Percentiles rank a stretch among this genome's conserved stretches.
Conservation (phyloP, 2,888 invertebrate genomes). For the Microplitis manilae region DNA sequence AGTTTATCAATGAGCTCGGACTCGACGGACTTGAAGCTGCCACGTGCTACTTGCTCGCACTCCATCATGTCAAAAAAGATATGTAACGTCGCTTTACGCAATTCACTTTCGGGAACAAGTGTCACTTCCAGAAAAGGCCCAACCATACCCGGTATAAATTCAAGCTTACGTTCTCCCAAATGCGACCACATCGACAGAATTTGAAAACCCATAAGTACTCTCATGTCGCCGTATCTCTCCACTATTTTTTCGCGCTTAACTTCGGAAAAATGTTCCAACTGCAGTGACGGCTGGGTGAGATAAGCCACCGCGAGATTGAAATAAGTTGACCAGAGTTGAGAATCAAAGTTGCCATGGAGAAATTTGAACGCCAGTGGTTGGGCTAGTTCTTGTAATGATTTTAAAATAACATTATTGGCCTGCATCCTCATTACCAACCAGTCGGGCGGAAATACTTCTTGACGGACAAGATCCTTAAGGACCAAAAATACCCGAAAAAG, state of each 20-base stretch:
- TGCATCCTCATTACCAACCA: constrained; percentile 94
- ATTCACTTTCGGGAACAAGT: constrained; percentile 86
- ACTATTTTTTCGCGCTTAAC: constrained; percentile 84
- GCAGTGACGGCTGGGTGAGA: constrained; percentile 85
- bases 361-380: constrained; percentile 90
- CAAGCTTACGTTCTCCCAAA: constrained; percentile 87
- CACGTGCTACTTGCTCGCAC: constrained; percentile 86
- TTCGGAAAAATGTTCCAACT: constrained; percentile 86
- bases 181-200: constrained; percentile 94
- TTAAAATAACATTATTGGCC: constrained; percentile 88
- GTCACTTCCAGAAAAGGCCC: constrained; percentile 95
- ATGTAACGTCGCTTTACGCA: constrained; percentile 90
- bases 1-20: constrained; percentile 94
- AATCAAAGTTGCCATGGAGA: constrained; percentile 76
- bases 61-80: constrained; percentile 98
- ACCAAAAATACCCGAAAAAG: constrained; percentile 86
- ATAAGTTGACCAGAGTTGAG: constrained; percentile 82
- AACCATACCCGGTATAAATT: constrained; percentile 93
- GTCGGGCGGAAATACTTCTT: constrained; percentile 87
- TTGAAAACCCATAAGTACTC: constrained; percentile 92
- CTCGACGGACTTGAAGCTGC: constrained; percentile 92
- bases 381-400: constrained; percentile 89
- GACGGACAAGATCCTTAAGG: constrained; percentile 84
- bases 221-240: constrained; percentile 90
- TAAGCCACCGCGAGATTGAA: constrained; percentile 87